Evolutionary conservation across 2,888 invertebrate species (phyloP).

Genomic region (Watsonalla cultraria): DNA sequence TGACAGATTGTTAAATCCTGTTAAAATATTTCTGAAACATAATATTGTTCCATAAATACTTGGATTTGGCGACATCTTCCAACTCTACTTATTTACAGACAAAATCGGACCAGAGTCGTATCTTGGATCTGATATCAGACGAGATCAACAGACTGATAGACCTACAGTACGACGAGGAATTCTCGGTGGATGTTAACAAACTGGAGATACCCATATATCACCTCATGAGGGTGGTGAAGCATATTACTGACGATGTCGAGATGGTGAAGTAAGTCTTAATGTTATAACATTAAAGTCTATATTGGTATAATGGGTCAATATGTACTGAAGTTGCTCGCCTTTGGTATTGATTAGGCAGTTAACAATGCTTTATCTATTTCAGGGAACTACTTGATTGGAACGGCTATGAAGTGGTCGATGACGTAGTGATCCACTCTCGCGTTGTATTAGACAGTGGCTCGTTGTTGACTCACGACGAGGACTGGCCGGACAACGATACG

Average conservation of each 20-base stretch:
- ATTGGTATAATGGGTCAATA: neutral
- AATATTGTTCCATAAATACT: no score
- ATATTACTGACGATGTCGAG: constrained; percentile 54
- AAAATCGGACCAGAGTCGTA: constrained; percentile 57
- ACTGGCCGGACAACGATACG: constrained; percentile 47
- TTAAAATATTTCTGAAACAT: no score
- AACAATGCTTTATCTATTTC: constrained; percentile 13
- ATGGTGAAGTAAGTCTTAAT: constrained; percentile 51
- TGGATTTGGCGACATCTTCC: no score
- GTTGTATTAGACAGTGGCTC: constrained; percentile 38
- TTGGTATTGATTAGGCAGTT: neutral
- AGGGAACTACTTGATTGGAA: constrained; percentile 69
- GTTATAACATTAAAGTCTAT: neutral
- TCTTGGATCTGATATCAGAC: constrained; percentile 56
- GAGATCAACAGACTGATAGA: constrained; percentile 59
- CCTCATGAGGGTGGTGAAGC: constrained; percentile 50
- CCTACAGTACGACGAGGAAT: constrained; percentile 34
- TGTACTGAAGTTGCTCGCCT: neutral
- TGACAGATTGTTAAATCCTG: neutral
- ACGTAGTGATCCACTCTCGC: constrained; percentile 51
- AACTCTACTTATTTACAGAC: constrained; percentile 39
- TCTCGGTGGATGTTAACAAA: constrained; percentile 28
- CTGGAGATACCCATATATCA: constrained; percentile 54
- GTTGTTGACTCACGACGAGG: constrained; percentile 35
- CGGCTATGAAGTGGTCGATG: constrained; percentile 54